A percentile compares a stretch with the other conserved stretches of the same genome.
Conservation (phyloP, 2,888 invertebrate species). For the Dasysyrphus albostriatus region DNA sequence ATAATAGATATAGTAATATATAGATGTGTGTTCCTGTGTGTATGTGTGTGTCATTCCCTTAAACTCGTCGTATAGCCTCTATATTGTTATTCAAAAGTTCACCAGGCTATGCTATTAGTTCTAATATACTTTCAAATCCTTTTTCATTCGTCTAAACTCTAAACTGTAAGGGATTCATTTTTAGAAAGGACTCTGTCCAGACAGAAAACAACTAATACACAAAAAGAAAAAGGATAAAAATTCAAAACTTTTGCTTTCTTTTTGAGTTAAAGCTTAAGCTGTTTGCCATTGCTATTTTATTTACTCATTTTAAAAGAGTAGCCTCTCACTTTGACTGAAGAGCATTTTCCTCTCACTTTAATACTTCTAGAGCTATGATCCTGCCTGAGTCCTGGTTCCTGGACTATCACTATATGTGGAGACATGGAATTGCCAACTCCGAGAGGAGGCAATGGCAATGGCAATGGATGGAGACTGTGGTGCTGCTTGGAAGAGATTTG, state of each 20-base stretch:
- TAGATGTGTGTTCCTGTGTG: too few species aligned
- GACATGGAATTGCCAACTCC: too few species aligned
- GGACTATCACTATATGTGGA: background rate
- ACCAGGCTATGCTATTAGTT: conserved; percentile 69
- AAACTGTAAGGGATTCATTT: conserved; percentile 43
- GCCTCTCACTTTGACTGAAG: conserved; percentile 42
- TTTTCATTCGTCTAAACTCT: conserved; percentile 33
- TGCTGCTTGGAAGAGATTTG: conserved; percentile 52
- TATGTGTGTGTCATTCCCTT: conserved; percentile 16
- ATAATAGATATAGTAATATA: background rate
- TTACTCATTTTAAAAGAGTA: conserved; percentile 19
- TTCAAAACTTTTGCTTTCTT: conserved; percentile 61
- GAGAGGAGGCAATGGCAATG: too few species aligned
- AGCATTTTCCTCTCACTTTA: conserved; percentile 27
- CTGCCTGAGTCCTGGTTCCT: background rate
- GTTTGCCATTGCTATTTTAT: conserved; percentile 32
- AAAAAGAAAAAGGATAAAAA: conserved; percentile 13
- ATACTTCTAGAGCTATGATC: background rate
- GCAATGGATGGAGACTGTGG: too few species aligned
- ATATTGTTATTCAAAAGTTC: conserved; percentile 73
- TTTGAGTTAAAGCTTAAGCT: conserved; percentile 30
- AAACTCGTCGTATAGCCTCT: background rate
- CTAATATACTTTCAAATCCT: conserved; percentile 71
- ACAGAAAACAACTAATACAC: conserved; percentile 15
- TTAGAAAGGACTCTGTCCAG: conserved; percentile 46